These are phyloP conservation scores for Bufo bufo DNA, from an alignment of 2,113 vertebrate genomes.

Conservation along the genomic window DNA sequence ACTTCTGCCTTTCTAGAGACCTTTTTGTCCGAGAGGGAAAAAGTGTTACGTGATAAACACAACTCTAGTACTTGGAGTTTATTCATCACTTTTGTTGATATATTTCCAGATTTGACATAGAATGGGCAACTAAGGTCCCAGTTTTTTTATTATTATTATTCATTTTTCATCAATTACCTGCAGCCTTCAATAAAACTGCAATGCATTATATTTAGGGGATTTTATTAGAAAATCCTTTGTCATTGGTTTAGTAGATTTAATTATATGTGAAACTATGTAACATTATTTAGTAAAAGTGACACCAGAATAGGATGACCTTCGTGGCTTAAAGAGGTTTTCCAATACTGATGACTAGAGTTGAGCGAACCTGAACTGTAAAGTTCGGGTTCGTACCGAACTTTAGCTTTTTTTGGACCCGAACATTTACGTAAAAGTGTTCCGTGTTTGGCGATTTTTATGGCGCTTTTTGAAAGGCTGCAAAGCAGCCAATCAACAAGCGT, in stretches of 20 bases:
- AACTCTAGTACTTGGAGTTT: conserved; percentile 35
- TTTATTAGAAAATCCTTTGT: not conserved
- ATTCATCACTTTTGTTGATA: conserved; percentile 41
- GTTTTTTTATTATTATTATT: not conserved
- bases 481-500: no score
- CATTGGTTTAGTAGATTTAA: not conserved
- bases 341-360: not conserved
- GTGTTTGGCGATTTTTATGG: no score
- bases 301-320: not conserved
- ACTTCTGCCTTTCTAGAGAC: conserved; percentile 50
- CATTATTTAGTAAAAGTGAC: not conserved
- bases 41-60: conserved; percentile 20
- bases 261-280: not conserved
- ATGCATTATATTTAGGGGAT: not conserved
- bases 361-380: no score
- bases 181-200: not conserved
- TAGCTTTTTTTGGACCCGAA: no score
- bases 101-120: conserved; percentile 1
- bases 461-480: no score
- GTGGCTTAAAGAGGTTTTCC: not conserved
- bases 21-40: conserved; percentile 49
- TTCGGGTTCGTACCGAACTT: no score
- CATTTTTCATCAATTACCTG: not conserved
- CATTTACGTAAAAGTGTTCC: no score
- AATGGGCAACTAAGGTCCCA: not conserved